phyloP scores from a whole-genome alignment of 2,888 invertebrate species.

The Lysandra coridon region DNA sequence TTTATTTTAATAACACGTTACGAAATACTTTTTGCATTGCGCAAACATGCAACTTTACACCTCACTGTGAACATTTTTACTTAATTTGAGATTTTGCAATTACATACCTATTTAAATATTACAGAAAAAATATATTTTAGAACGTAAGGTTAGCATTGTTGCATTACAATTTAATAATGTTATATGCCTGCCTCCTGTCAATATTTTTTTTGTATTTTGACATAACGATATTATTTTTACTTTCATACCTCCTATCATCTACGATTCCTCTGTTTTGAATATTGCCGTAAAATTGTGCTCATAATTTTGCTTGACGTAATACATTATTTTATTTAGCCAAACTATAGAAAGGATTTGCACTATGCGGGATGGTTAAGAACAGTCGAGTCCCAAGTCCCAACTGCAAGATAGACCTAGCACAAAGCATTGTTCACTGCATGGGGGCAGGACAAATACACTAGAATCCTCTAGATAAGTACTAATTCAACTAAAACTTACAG shows the following conservation, averaged over 20 bases:
- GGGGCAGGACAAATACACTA: slow-evolving; percentile 9
- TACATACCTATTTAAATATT: not conserved
- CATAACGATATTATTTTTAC: no score
- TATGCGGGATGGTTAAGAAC: slow-evolving; percentile 27
- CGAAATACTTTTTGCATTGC: slow-evolving; percentile 8
- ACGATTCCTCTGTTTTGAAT: no score
- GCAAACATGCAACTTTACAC: not conserved
- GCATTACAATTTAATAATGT: no score
- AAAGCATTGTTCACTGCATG: slow-evolving; percentile 13
- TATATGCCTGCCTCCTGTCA: no score
- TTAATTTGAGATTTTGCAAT: not conserved
- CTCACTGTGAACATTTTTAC: not conserved
- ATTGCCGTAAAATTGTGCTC: no score
- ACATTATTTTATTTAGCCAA: not conserved
- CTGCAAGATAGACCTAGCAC: slow-evolving; percentile 4
- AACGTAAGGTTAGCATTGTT: no score
- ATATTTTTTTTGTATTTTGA: no score
- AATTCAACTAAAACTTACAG: slow-evolving; percentile 1
- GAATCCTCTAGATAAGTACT: not conserved
- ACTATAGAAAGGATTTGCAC: not conserved
- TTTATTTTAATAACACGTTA: not conserved
- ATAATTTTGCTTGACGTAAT: no score
- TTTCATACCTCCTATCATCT: no score
- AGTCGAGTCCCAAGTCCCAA: slow-evolving; percentile 31
- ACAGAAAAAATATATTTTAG: not conserved